Percentiles rank a stretch among this genome's conserved stretches.
Evolutionary conservation across 37 sponge, comb jelly and placozoan genomes (phyloP).

Genomic region (Theonella swinhoei): DNA sequence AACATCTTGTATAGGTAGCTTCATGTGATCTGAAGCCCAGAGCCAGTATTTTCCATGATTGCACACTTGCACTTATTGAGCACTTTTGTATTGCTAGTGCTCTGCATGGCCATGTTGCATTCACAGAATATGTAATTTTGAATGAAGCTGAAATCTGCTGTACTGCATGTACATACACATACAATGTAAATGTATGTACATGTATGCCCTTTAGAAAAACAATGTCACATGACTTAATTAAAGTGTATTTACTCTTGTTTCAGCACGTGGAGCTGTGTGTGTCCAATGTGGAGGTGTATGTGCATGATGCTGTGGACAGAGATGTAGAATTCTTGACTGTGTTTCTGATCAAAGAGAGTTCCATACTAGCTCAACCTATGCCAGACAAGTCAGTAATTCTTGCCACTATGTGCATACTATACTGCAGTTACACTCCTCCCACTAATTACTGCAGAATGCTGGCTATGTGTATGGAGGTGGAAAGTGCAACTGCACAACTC

Average conservation of each 20-base stretch:
- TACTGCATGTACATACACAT: too few relatives aligned
- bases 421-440: background rate
- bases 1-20: too few relatives aligned
- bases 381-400: conserved; percentile 51
- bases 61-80: too few relatives aligned
- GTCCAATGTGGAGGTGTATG: conserved; percentile 23
- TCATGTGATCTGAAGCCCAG: too few relatives aligned
- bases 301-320: conserved; percentile 4
- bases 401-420: background rate
- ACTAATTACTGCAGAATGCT: too few relatives aligned
- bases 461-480: conserved; percentile 40
- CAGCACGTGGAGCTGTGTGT: conserved; percentile 37
- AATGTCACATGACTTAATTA: background rate
- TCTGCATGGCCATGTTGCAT: too few relatives aligned
- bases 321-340: background rate
- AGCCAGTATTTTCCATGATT: too few relatives aligned
- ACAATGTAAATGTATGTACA: too few relatives aligned
- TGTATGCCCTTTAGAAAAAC: background rate
- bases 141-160: too few relatives aligned
- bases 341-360: conserved; percentile 6
- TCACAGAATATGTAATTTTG: too few relatives aligned
- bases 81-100: too few relatives aligned
- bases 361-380: conserved; percentile 32
- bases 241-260: background rate
- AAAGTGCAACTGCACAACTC: conserved; percentile 16